phyloP scores from a whole-genome alignment of 2,113 vertebrate species.

The Ictalurus furcatus region DNA sequence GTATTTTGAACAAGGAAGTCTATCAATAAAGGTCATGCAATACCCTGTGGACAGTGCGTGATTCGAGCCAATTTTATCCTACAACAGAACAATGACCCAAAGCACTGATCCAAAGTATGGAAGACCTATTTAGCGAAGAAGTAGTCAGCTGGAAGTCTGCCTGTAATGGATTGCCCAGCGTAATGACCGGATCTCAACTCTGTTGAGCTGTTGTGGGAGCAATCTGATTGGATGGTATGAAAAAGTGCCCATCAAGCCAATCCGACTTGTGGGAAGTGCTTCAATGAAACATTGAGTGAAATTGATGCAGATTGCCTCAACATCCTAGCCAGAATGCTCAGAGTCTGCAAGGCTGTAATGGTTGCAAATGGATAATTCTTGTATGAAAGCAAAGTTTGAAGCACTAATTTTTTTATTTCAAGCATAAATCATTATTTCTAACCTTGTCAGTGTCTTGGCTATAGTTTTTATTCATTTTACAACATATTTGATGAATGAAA shows the following conservation, averaged over 20 bases:
- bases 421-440: background rate
- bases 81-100: constrained; percentile 4
- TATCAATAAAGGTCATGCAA: too few species aligned
- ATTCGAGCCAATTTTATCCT: background rate
- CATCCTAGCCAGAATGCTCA: too few species aligned
- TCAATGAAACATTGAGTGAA: background rate
- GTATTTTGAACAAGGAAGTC: too few species aligned
- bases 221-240: background rate
- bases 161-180: background rate
- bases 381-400: background rate
- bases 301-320: background rate
- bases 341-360: background rate
- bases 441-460: background rate
- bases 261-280: background rate
- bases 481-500: background rate
- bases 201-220: background rate
- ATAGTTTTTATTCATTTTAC: background rate
- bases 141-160: background rate
- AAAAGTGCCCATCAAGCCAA: background rate
- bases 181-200: background rate
- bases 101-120: background rate
- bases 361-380: background rate
- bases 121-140: background rate
- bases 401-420: background rate
- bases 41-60: background rate